Evolutionary conservation across 2,113 vertebrate species (phyloP).

Genomic region (Catagonus wagneri): DNA sequence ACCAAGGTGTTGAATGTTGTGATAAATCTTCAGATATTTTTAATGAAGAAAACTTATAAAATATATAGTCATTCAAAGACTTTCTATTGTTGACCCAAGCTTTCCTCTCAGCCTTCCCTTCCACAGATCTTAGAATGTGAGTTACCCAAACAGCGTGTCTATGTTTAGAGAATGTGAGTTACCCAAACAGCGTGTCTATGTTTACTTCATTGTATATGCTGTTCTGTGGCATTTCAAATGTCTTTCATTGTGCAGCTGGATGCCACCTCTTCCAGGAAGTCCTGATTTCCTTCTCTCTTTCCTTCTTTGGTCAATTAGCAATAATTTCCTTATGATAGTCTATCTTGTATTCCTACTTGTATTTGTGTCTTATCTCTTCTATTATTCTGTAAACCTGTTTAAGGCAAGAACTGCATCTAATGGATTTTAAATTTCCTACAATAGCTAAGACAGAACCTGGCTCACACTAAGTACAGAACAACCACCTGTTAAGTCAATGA

Average conservation of each 20-base stretch:
- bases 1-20: not conserved
- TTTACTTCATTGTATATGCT: not conserved
- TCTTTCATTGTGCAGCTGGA: not conserved
- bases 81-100: not conserved
- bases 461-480: not conserved
- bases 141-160: not conserved
- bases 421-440: not conserved
- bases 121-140: not conserved
- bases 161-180: not conserved
- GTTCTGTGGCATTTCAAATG: not conserved
- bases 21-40: not conserved
- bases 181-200: fast-evolving
- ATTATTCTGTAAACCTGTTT: not conserved
- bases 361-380: not conserved
- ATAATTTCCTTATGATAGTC: not conserved
- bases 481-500: not conserved
- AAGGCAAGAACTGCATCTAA: not conserved
- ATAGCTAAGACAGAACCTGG: not conserved
- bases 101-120: not conserved
- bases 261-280: not conserved
- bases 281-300: not conserved
- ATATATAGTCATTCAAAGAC: not conserved
- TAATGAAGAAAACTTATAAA: conserved; percentile 18
- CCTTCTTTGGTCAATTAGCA: not conserved
- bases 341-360: not conserved